These are phyloP conservation scores for Terebella lapidaria DNA, from an alignment of 2,888 invertebrate genomes.

Conservation along the genomic window DNA sequence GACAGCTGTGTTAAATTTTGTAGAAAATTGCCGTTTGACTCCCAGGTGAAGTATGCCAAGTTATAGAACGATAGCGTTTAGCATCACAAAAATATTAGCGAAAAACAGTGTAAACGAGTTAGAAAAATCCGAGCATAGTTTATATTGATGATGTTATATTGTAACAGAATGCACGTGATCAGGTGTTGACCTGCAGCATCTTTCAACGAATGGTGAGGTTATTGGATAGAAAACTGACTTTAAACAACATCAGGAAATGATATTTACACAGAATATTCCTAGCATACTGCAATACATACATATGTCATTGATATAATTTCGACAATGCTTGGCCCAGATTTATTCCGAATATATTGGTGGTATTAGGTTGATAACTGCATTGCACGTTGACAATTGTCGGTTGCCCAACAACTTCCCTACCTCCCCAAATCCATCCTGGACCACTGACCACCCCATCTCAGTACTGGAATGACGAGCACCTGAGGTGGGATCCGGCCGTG, in stretches of 20 bases:
- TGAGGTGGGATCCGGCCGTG: neutral
- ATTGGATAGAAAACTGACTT: no score
- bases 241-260: neutral
- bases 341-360: no score
- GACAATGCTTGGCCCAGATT: no score
- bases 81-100: no score
- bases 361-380: no score
- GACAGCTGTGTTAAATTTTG: no score
- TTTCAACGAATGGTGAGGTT: slow-evolving; percentile 55
- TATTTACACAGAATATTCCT: neutral
- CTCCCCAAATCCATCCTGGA: neutral
- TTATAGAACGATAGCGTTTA: no score
- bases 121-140: no score
- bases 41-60: no score
- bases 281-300: neutral
- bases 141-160: neutral
- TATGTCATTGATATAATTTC: neutral
- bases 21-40: no score
- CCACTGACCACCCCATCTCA: no score
- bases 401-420: neutral
- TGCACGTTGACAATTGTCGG: neutral
- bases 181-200: slow-evolving; percentile 57
- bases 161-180: slow-evolving; percentile 57
- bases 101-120: no score
- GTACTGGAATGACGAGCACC: slow-evolving; percentile 5